Percentiles rank a stretch among this genome's conserved stretches.
Evolutionary conservation across 2,888 invertebrate genomes (phyloP).

Genomic region (Deilephila porcellus): DNA sequence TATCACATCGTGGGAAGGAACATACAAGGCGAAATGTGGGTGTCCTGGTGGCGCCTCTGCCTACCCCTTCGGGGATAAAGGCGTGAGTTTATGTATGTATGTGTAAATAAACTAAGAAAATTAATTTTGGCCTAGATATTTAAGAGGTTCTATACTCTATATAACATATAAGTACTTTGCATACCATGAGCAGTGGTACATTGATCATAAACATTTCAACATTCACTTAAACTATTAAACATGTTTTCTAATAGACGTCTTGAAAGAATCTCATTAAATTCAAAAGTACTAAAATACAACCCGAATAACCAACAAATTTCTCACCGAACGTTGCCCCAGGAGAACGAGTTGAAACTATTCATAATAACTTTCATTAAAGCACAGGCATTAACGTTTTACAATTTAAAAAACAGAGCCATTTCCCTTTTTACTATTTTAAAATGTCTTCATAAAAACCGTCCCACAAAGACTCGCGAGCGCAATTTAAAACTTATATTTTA

Average conservation of each 20-base stretch:
- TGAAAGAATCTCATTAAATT: background rate
- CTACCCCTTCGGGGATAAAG: no score
- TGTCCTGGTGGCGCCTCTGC: no score
- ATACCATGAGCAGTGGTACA: no score
- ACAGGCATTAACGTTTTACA: constrained; percentile 3
- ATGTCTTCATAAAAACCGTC: constrained; percentile 23
- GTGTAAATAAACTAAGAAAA: no score
- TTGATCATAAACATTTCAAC: no score
- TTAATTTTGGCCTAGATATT: no score
- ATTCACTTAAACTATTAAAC: background rate
- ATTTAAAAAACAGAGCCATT: constrained; percentile 17
- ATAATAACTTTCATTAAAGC: constrained; percentile 23
- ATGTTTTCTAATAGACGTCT: background rate
- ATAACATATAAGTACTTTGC: no score
- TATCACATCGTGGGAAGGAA: no score
- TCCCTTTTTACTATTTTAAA: constrained; percentile 21
- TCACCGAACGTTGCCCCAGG: background rate
- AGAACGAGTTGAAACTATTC: constrained; percentile 10
- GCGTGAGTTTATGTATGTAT: no score
- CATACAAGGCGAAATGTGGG: no score
- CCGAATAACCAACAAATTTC: background rate
- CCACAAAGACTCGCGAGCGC: constrained; percentile 17
- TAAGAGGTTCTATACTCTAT: no score
- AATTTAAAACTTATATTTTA: constrained; percentile 24
- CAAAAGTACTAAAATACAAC: background rate